Conservation (phyloP, 2,888 invertebrate species). For the Leucania comma region DNA sequence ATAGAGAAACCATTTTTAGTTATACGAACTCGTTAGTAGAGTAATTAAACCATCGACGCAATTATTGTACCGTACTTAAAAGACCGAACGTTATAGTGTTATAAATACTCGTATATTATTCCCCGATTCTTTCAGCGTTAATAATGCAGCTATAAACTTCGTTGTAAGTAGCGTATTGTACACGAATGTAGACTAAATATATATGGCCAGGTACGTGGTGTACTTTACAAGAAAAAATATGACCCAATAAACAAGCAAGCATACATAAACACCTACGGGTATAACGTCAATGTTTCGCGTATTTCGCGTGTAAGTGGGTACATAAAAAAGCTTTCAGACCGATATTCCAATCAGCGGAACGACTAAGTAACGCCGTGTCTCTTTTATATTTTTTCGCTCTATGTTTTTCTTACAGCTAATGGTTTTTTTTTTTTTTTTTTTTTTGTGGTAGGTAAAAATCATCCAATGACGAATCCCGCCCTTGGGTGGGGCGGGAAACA, state of each 20-base stretch:
- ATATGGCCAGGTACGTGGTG: slow-evolving; percentile 28
- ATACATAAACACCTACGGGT: slow-evolving; percentile 68
- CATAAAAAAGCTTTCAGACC: slow-evolving; percentile 83
- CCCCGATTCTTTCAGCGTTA: slow-evolving; percentile 34
- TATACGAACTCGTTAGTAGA: slow-evolving; percentile 42
- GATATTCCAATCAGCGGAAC: slow-evolving; percentile 80
- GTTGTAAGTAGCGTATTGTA: slow-evolving; percentile 37
- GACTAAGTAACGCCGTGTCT: slow-evolving; percentile 78
- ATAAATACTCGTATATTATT: slow-evolving; percentile 28
- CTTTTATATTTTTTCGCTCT: slow-evolving; percentile 76
- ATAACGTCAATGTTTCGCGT: slow-evolving; percentile 71
- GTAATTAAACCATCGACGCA: slow-evolving; percentile 46
- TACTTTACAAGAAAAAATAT: slow-evolving; percentile 57
- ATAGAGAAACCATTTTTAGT: slow-evolving; percentile 44
- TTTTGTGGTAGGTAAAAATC: no score
- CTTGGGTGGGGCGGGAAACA: no score
- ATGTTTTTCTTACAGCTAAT: slow-evolving; percentile 80
- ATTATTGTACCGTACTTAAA: slow-evolving; percentile 35
- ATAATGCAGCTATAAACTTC: slow-evolving; percentile 40
- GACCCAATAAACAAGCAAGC: slow-evolving; percentile 71
- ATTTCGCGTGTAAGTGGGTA: slow-evolving; percentile 77
- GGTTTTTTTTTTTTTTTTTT: slow-evolving; percentile 82
- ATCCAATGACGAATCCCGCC: no score
- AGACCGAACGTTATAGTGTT: slow-evolving; percentile 15
- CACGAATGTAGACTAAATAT: slow-evolving; percentile 46